Evolutionary conservation across 2,888 invertebrate genomes (phyloP).

Genomic region (Plusia festucae): DNA sequence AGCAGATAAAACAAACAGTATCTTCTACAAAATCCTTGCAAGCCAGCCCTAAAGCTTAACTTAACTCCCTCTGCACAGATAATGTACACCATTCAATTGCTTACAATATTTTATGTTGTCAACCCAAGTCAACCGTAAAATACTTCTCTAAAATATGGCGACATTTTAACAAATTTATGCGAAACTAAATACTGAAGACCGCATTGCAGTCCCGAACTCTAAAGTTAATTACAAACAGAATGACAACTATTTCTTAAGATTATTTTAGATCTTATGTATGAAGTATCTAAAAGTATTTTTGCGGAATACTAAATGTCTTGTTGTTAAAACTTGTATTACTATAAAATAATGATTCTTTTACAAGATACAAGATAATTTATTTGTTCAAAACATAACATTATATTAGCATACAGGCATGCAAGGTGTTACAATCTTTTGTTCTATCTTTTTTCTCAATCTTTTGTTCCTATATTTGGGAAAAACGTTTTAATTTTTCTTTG

Average conservation of each 20-base stretch:
- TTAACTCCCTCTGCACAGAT: neutral
- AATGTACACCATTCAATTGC: neutral
- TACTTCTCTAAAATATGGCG: neutral
- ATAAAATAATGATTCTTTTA: too few relatives aligned
- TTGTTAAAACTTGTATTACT: neutral
- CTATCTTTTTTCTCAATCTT: too few relatives aligned
- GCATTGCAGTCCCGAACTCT: neutral
- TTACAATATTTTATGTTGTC: constrained; percentile 1
- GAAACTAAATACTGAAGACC: neutral
- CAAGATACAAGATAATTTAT: too few relatives aligned
- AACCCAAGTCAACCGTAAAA: constrained; percentile 1
- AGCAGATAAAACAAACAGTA: neutral
- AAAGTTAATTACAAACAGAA: constrained; percentile 3
- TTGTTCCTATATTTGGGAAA: too few relatives aligned
- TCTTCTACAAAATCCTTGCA: neutral
- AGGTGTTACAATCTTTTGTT: too few relatives aligned
- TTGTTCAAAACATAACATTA: too few relatives aligned
- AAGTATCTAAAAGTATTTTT: neutral
- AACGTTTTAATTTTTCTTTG: too few relatives aligned
- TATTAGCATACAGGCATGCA: too few relatives aligned
- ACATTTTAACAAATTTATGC: constrained; percentile 7
- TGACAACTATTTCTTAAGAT: constrained; percentile 1
- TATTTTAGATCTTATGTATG: neutral
- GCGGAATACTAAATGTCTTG: neutral
- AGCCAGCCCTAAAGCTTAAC: neutral